Percentiles rank a stretch among this genome's conserved stretches.
These are phyloP conservation scores for Cinclus cinclus DNA, from an alignment of 2,113 vertebrate genomes.

Conservation along the genomic window DNA sequence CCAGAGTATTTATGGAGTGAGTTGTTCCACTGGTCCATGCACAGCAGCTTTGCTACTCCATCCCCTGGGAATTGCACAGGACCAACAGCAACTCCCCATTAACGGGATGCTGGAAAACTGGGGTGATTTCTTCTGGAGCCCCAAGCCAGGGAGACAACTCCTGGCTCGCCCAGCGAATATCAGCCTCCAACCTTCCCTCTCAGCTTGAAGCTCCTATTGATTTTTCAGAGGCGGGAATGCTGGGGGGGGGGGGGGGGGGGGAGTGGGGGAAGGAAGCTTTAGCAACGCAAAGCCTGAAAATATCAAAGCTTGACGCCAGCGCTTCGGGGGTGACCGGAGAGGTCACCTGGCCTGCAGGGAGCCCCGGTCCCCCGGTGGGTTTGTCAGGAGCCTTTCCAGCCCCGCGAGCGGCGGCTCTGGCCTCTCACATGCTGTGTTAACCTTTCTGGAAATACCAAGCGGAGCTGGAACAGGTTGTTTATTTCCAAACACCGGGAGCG, in stretches of 20 bases:
- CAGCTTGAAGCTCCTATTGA: neutral
- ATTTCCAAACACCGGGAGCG: neutral
- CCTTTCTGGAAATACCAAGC: conserved; percentile 43
- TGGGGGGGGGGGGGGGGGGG: neutral
- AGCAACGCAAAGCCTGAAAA: neutral
- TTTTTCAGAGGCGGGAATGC: neutral
- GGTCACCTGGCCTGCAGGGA: neutral
- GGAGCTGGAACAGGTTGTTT: conserved; percentile 31
- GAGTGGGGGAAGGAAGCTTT: neutral
- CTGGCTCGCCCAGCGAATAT: rapidly evolving
- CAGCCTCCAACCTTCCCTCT: neutral
- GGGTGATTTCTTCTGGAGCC: neutral
- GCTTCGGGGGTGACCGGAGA: neutral
- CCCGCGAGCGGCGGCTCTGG: neutral
- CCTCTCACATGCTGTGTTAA: neutral
- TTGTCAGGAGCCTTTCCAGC: conserved; percentile 1
- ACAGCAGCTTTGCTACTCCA: neutral
- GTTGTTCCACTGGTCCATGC: rapidly evolving
- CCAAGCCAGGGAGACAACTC: neutral
- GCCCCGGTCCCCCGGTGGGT: neutral
- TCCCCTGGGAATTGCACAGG: neutral
- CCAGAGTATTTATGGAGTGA: rapidly evolving
- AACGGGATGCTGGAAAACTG: rapidly evolving
- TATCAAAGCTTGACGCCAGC: neutral
- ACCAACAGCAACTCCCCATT: neutral